Conservation (phyloP, 2,113 vertebrate species). For the Microcebus lehilahytsara region DNA sequence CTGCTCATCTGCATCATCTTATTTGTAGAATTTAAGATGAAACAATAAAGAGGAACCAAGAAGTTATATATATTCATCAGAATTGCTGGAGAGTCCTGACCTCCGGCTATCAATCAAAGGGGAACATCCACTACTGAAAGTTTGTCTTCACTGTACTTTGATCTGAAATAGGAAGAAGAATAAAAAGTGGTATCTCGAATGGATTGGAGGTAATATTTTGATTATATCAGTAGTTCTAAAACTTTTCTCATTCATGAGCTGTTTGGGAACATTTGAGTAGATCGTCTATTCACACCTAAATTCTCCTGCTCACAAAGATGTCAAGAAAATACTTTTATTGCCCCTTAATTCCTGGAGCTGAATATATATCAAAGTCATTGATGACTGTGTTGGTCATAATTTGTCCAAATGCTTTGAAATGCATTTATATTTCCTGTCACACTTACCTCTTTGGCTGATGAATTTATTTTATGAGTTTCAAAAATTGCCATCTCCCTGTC, state of each 20-base stretch:
- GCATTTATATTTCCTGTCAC: background rate
- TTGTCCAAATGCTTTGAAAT: background rate
- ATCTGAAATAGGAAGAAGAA: background rate
- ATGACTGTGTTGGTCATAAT: background rate
- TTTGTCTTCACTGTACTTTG: background rate
- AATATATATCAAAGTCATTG: constrained; percentile 8
- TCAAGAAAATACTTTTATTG: constrained; percentile 12
- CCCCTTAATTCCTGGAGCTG: background rate
- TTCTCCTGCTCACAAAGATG: constrained; percentile 6
- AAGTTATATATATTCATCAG: constrained; percentile 17
- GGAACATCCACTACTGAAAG: background rate
- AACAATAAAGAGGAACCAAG: constrained; percentile 61
- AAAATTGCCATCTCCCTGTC: background rate
- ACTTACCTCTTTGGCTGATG: background rate
- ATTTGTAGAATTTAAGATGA: constrained; percentile 66
- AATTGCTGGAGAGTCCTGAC: background rate
- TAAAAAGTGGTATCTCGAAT: background rate
- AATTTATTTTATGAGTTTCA: background rate
- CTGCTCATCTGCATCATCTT: constrained; percentile 68
- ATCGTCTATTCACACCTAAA: background rate
- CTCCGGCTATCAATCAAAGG: constrained; percentile 48
- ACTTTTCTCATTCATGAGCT: constrained; percentile 12
- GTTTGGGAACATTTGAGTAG: background rate
- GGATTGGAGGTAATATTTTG: background rate
- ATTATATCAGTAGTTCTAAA: background rate